phyloP scores from a whole-genome alignment of 2,113 vertebrate species.

The Bos taurus region DNA sequence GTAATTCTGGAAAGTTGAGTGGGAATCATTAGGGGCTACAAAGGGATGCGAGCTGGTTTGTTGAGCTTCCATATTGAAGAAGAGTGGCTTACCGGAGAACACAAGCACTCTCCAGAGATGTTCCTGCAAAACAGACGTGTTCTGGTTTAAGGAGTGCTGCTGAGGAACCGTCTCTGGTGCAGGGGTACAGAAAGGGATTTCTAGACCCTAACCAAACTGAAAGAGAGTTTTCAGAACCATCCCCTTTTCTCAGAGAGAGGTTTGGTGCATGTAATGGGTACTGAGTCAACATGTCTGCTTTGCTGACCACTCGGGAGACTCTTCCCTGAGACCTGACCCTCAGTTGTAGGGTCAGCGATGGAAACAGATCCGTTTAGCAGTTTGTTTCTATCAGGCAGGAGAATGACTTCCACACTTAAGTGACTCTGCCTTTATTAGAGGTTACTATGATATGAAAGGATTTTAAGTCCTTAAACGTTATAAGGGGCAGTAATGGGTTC shows the following conservation, averaged over 20 bases:
- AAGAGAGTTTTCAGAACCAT: conserved; percentile 37
- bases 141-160: background rate
- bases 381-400: conserved; percentile 27
- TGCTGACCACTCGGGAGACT: conserved; percentile 16
- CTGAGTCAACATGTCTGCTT: conserved; percentile 21
- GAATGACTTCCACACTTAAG: conserved; percentile 46
- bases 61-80: conserved; percentile 43
- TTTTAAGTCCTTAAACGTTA: background rate
- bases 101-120: conserved; percentile 32
- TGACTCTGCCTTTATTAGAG: conserved; percentile 52
- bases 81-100: background rate
- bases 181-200: conserved; percentile 15
- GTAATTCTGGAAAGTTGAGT: conserved; percentile 29
- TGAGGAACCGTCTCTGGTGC: background rate
- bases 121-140: background rate
- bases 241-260: conserved; percentile 14
- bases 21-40: background rate
- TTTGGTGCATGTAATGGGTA: background rate
- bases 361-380: conserved; percentile 1
- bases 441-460: conserved; percentile 41
- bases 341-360: conserved; percentile 2
- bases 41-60: background rate
- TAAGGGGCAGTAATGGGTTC: background rate
- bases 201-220: conserved; percentile 5
- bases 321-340: conserved; percentile 6